Conservation (phyloP, 2,888 invertebrate genomes). For the Micoletzkya japonica region DNA sequence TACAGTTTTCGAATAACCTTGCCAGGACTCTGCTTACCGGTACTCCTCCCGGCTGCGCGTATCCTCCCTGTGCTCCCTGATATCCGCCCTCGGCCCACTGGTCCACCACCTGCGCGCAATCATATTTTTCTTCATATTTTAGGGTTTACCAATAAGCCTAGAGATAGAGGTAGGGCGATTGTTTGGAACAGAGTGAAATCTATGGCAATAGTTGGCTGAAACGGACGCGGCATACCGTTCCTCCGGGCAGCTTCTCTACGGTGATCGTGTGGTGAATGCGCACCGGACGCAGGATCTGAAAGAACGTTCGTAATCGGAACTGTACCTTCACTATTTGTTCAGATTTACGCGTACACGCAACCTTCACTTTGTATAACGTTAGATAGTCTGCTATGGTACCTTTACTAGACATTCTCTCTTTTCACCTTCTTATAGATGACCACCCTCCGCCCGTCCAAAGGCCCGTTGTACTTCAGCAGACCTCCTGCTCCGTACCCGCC, state of each 20-base stretch:
- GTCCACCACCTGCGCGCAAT: not conserved
- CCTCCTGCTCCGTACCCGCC: not conserved
- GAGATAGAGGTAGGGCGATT: too few relatives aligned
- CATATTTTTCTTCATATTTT: not conserved
- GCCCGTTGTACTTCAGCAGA: slow-evolving; percentile 1
- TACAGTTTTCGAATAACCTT: too few relatives aligned
- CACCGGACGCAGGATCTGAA: slow-evolving; percentile 23
- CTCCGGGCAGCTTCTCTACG: slow-evolving; percentile 18
- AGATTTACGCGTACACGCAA: too few relatives aligned
- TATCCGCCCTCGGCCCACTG: slow-evolving; percentile 26
- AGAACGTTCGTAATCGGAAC: too few relatives aligned
- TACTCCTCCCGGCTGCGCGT: too few relatives aligned
- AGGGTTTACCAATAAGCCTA: too few relatives aligned
- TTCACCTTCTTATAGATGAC: slow-evolving; percentile 20
- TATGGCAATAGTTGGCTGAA: not conserved
- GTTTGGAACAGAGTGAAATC: too few relatives aligned
- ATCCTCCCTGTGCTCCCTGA: too few relatives aligned
- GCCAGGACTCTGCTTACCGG: too few relatives aligned
- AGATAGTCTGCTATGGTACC: too few relatives aligned
- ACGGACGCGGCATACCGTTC: not conserved
- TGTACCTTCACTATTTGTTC: too few relatives aligned
- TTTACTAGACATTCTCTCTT: not conserved
- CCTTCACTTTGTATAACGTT: too few relatives aligned
- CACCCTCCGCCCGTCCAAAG: slow-evolving; percentile 20
- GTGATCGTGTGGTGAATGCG: slow-evolving; percentile 1